Percentiles rank a stretch among this genome's conserved stretches.
Conservation (phyloP, 2,113 vertebrate genomes). For the Setophaga kirtlandii region DNA sequence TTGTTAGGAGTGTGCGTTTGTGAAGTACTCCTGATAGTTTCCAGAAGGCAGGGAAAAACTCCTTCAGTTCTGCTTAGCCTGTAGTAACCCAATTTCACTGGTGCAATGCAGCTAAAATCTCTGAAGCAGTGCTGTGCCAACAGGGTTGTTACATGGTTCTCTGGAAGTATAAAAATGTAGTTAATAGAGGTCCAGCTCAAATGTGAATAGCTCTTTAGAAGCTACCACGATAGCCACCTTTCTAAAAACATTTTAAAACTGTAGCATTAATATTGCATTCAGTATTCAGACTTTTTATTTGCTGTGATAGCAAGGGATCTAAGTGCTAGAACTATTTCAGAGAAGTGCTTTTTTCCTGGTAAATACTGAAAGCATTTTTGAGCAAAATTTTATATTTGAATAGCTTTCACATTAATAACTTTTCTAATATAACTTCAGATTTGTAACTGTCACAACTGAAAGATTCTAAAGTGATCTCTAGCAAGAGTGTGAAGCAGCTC, state of each 20-base stretch:
- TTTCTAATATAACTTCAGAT: not conserved
- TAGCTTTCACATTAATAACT: not conserved
- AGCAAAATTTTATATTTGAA: not conserved
- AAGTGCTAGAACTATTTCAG: not conserved
- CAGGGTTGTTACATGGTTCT: not conserved
- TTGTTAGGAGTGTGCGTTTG: not conserved
- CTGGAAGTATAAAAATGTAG: not conserved
- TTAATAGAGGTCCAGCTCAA: not conserved
- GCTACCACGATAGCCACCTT: not conserved
- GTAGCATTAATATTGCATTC: not conserved
- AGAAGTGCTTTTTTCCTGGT: not conserved
- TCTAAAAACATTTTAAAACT: not conserved
- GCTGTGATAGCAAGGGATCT: not conserved
- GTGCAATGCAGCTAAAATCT: conserved; percentile 47
- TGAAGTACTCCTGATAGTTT: not conserved
- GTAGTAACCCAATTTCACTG: not conserved
- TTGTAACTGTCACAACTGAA: not conserved
- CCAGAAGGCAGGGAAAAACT: not conserved
- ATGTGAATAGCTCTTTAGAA: not conserved
- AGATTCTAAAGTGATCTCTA: not conserved
- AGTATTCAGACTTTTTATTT: not conserved
- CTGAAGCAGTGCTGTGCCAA: not conserved
- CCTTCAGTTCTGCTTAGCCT: not conserved
- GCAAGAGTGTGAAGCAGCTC: not conserved
- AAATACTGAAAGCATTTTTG: not conserved